Percentiles rank a stretch among this genome's conserved stretches.
Conservation (phyloP, 2,888 invertebrate genomes). For the Apotomis betuletana region DNA sequence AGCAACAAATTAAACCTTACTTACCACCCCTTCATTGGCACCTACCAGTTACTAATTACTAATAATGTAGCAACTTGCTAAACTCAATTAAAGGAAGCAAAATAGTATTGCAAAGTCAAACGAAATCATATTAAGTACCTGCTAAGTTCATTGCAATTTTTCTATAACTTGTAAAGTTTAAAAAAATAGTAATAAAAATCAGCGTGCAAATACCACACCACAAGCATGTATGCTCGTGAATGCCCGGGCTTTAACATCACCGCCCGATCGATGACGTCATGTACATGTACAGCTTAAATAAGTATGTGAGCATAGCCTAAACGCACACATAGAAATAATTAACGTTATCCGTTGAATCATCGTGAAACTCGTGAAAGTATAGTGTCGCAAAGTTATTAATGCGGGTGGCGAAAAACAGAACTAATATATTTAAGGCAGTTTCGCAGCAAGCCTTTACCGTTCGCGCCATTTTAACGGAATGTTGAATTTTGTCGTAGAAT, state of each 20-base stretch:
- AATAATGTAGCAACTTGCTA: no score
- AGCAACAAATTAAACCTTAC: no score
- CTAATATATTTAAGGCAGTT: constrained; percentile 17
- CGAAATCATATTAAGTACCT: no score
- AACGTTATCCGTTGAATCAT: constrained; percentile 42
- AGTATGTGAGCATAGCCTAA: constrained; percentile 1
- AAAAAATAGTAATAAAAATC: neutral
- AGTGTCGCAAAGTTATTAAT: constrained; percentile 30
- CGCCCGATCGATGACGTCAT: constrained; percentile 39
- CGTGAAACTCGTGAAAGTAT: constrained; percentile 41
- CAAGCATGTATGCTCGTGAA: constrained; percentile 28
- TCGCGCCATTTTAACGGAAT: constrained; percentile 29
- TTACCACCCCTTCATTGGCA: no score
- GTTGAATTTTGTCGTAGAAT: constrained; percentile 20
- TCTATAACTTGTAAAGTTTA: no score
- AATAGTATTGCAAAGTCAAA: no score
- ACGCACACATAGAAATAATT: constrained; percentile 36
- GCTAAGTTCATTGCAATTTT: no score
- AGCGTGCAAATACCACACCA: neutral
- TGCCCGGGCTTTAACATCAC: constrained; percentile 21
- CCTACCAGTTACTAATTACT: no score
- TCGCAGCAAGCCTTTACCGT: constrained; percentile 7
- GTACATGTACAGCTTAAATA: constrained; percentile 7
- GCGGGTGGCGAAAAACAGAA: constrained; percentile 34
- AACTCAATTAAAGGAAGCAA: no score